Evolutionary conservation across 1,140 invertebrate genomes (phyloP).

Genomic region (Neotoxoptera formosana): DNA sequence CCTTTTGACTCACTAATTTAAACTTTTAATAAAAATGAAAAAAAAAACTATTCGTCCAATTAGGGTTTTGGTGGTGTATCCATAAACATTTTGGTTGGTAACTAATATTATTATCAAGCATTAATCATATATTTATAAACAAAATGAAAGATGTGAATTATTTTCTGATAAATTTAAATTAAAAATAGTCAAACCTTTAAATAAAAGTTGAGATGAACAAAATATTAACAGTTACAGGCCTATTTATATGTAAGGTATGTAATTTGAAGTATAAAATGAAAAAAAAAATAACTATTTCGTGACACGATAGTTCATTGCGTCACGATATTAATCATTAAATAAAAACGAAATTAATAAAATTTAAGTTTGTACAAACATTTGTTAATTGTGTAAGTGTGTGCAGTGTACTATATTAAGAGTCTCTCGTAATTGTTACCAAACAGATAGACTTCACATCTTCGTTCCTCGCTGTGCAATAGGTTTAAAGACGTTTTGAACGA

Average conservation of each 20-base stretch:
- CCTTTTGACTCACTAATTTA: too few species aligned
- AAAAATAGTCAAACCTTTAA: too few species aligned
- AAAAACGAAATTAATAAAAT: background rate
- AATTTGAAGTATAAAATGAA: background rate
- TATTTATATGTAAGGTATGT: too few species aligned
- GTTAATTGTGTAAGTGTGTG: background rate
- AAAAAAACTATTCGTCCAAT: background rate
- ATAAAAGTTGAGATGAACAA: too few species aligned
- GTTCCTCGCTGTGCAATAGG: background rate
- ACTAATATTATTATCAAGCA: too few species aligned
- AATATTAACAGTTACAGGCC: too few species aligned
- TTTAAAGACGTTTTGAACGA: constrained; percentile 3
- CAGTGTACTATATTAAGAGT: background rate
- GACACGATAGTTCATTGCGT: background rate
- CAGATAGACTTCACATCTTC: background rate
- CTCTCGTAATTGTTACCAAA: background rate
- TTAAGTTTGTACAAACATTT: background rate
- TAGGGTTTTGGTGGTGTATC: too few species aligned
- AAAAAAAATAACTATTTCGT: background rate
- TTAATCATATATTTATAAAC: too few species aligned
- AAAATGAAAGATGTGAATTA: too few species aligned
- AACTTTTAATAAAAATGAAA: background rate
- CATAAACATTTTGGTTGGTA: too few species aligned
- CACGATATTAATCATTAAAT: background rate
- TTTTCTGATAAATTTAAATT: too few species aligned